Conservation (phyloP, 2,888 invertebrate genomes). For the Idaea aversata region DNA sequence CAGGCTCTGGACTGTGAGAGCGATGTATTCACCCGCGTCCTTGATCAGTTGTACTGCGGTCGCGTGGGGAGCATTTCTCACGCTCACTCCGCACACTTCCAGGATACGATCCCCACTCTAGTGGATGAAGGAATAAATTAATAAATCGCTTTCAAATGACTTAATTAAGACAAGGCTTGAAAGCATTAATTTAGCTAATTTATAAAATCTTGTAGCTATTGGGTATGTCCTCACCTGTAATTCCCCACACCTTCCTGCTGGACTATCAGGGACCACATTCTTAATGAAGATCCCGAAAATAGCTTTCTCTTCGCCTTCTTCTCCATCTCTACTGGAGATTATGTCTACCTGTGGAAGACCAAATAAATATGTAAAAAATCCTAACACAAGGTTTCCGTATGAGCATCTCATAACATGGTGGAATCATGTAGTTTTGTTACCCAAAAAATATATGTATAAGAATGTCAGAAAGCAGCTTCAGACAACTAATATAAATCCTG, state of each 20-base stretch:
- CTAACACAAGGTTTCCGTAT: too few species aligned
- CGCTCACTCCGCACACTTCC: slow-evolving; percentile 94
- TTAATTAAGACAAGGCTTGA: too few species aligned
- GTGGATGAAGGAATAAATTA: slow-evolving; percentile 21
- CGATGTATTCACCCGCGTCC: slow-evolving; percentile 92
- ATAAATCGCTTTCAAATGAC: too few species aligned
- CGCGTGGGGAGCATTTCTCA: slow-evolving; percentile 95
- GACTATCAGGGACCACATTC: slow-evolving; percentile 95
- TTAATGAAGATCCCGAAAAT: slow-evolving; percentile 99
- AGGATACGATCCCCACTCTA: slow-evolving; percentile 94
- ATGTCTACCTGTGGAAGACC: slow-evolving; percentile 83
- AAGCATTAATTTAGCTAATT: too few species aligned
- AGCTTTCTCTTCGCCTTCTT: slow-evolving; percentile 85
- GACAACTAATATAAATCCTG: not conserved
- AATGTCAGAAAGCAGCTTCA: too few species aligned
- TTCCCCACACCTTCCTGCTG: slow-evolving; percentile 94
- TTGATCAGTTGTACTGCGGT: slow-evolving; percentile 96
- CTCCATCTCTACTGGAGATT: slow-evolving; percentile 83
- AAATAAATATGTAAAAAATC: not conserved
- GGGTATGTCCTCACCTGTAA: slow-evolving; percentile 82
- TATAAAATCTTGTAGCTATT: not conserved
- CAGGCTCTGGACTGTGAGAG: slow-evolving; percentile 91
- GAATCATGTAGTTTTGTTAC: too few species aligned
- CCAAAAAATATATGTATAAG: too few species aligned
- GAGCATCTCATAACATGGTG: too few species aligned